phyloP scores from a whole-genome alignment of 2,113 vertebrate species.

The Rhinichthys klamathensis region DNA sequence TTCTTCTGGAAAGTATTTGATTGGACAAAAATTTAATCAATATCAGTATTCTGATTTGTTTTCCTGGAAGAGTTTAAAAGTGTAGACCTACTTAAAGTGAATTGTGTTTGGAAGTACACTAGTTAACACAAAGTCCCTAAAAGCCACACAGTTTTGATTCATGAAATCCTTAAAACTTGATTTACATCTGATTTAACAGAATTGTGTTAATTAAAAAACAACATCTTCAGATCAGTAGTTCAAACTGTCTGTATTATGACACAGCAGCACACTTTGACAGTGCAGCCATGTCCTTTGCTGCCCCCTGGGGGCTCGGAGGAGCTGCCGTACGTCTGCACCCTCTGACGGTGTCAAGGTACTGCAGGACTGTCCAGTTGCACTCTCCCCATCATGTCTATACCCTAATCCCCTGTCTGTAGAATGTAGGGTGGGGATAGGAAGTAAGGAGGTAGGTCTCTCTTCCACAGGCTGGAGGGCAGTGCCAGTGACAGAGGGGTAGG shows the following conservation, averaged over 20 bases:
- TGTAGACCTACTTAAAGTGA: too few relatives aligned
- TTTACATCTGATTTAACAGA: background rate
- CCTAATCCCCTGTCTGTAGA: slow-evolving; percentile 21
- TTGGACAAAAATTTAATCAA: too few relatives aligned
- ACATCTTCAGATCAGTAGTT: background rate
- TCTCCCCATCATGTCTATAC: slow-evolving; percentile 49
- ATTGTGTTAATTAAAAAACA: background rate
- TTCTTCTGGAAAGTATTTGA: too few relatives aligned
- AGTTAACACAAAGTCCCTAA: background rate
- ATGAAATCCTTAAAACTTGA: background rate
- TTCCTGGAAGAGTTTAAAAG: too few relatives aligned
- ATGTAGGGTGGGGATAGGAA: slow-evolving; percentile 57
- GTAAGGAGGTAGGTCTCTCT: slow-evolving; percentile 64
- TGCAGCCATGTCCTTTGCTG: slow-evolving; percentile 8
- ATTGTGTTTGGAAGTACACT: too few relatives aligned
- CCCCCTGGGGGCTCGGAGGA: slow-evolving; percentile 62
- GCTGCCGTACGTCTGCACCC: slow-evolving; percentile 58
- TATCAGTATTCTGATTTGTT: too few relatives aligned
- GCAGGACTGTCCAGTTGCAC: slow-evolving; percentile 65
- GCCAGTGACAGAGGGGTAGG: slow-evolving; percentile 55
- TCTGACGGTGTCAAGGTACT: slow-evolving; percentile 69
- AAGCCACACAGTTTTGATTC: background rate
- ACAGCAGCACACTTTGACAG: slow-evolving; percentile 35
- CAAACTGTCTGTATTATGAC: slow-evolving; percentile 44
- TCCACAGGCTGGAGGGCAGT: slow-evolving; percentile 57